These are phyloP conservation scores for Tachyglossus aculeatus DNA, from an alignment of 2,797 vertebrate genomes.

Conservation along the genomic window DNA sequence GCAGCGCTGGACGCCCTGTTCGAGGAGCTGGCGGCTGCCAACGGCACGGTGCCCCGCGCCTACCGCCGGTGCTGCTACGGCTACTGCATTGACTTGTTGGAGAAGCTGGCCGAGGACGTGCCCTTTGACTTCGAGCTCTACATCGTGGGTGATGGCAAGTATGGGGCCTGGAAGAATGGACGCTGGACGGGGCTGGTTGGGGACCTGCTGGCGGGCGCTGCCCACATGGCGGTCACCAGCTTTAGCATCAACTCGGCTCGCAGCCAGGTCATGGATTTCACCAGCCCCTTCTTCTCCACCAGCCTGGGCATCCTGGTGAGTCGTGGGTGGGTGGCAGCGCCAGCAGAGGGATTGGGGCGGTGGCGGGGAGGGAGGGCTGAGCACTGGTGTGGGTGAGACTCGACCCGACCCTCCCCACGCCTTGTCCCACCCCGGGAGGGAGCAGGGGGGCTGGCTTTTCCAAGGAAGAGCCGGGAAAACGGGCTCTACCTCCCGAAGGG, in stretches of 20 bases:
- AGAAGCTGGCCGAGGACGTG: slow-evolving; percentile 89
- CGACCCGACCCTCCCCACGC: too few species aligned
- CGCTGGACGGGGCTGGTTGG: slow-evolving; percentile 91
- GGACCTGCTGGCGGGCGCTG: slow-evolving; percentile 83
- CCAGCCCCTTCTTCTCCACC: slow-evolving; percentile 94
- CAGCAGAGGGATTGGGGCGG: too few species aligned
- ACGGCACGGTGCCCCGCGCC: slow-evolving; percentile 70
- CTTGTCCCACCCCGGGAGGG: too few species aligned
- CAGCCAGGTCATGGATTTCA: slow-evolving; percentile 90
- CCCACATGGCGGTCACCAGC: slow-evolving; percentile 92
- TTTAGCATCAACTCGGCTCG: slow-evolving; percentile 92
- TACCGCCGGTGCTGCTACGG: slow-evolving; percentile 92
- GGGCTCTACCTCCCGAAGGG: too few species aligned
- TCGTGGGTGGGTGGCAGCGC: too few species aligned
- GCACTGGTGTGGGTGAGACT: too few species aligned
- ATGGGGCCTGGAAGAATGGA: slow-evolving; percentile 83
- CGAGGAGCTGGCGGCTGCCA: slow-evolving; percentile 73
- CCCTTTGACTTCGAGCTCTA: slow-evolving; percentile 89
- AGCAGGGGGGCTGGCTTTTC: too few species aligned
- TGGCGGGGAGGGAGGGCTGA: too few species aligned
- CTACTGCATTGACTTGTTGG: slow-evolving; percentile 93
- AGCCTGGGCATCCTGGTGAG: slow-evolving; percentile 91
- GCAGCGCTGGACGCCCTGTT: slow-evolving; percentile 82
- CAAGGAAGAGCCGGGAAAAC: too few species aligned
- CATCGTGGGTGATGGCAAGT: slow-evolving; percentile 90